Evolutionary conservation across 2,113 vertebrate species (phyloP).

Genomic region (Dunckerocampus dactyliophorus): DNA sequence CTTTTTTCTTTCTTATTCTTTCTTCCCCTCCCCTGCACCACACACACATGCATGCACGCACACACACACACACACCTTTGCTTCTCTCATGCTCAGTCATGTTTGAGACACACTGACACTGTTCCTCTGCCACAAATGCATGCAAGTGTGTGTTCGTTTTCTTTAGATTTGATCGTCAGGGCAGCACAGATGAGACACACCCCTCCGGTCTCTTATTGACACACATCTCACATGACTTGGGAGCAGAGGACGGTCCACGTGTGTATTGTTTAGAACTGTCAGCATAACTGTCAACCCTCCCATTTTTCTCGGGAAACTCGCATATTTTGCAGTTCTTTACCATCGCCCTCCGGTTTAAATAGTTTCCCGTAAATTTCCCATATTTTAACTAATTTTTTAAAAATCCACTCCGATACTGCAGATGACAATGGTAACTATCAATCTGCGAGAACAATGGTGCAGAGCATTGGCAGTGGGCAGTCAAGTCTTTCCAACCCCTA

Average conservation of each 20-base stretch:
- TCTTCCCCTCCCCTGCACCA: neutral
- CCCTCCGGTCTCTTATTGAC: slow-evolving; percentile 29
- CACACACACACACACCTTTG: neutral
- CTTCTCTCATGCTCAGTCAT: slow-evolving; percentile 12
- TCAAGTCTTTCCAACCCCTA: too few relatives aligned
- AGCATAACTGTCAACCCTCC: too few relatives aligned
- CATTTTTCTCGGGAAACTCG: too few relatives aligned
- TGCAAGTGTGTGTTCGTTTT: slow-evolving; percentile 24
- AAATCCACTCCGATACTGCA: too few relatives aligned
- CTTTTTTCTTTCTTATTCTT: slow-evolving; percentile 10
- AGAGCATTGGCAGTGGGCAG: too few relatives aligned
- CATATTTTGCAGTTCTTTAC: too few relatives aligned
- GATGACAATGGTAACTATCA: too few relatives aligned
- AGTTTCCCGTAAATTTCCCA: too few relatives aligned
- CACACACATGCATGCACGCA: neutral
- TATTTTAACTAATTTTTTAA: too few relatives aligned
- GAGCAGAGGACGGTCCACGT: neutral
- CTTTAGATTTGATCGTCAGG: slow-evolving; percentile 43
- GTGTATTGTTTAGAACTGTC: neutral
- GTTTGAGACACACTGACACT: slow-evolving; percentile 23
- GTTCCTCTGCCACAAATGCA: neutral
- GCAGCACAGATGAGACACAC: slow-evolving; percentile 38
- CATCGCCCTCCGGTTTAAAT: too few relatives aligned
- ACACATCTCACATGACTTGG: slow-evolving; percentile 20
- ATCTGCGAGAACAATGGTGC: too few relatives aligned